phyloP scores from a whole-genome alignment of 2,888 invertebrate genomes.

The Agrotis ipsilon region DNA sequence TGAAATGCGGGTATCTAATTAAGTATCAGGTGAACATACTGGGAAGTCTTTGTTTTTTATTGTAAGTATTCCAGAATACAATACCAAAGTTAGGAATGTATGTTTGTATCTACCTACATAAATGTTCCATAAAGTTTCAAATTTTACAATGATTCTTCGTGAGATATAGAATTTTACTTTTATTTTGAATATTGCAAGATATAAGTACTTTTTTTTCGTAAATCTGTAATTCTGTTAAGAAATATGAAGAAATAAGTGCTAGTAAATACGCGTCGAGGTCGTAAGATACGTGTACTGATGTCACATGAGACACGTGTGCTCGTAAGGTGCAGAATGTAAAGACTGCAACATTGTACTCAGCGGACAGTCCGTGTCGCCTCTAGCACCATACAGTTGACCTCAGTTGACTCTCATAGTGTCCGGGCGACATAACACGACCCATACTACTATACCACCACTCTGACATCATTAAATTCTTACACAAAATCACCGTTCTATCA shows the following conservation, averaged over 20 bases:
- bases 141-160: conserved; percentile 11
- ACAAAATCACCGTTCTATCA: conserved; percentile 26
- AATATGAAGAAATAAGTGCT: not conserved
- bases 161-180: not conserved
- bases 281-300: not conserved
- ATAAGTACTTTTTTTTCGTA: not conserved
- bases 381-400: conserved; percentile 65
- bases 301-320: conserved; percentile 13
- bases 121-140: conserved; percentile 10
- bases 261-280: not conserved
- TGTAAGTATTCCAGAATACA: conserved; percentile 40
- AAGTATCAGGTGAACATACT: conserved; percentile 54
- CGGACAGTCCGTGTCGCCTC: conserved; percentile 37
- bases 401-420: conserved; percentile 64
- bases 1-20: conserved; percentile 59
- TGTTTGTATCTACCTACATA: conserved; percentile 1
- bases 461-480: conserved; percentile 47
- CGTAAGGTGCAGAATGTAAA: conserved; percentile 37
- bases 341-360: conserved; percentile 47
- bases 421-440: conserved; percentile 42
- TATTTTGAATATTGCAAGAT: not conserved
- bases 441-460: conserved; percentile 33
- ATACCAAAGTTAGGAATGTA: conserved; percentile 38
- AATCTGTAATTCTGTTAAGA: not conserved
- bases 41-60: conserved; percentile 41